Evolutionary conservation across 2,113 vertebrate species (phyloP).

Genomic region (Myrmecophaga tridactyla): DNA sequence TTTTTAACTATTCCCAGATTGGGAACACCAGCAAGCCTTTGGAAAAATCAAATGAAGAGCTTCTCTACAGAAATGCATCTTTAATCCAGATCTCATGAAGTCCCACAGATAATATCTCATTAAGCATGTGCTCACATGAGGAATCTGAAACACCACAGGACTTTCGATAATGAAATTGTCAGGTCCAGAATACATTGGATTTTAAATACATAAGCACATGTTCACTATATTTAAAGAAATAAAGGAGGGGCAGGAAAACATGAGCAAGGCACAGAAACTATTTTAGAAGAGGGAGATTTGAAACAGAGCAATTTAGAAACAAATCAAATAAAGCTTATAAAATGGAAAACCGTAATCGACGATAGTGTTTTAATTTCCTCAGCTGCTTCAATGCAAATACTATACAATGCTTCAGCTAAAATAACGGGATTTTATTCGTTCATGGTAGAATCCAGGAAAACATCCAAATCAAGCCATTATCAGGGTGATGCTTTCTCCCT

Average conservation of each 20-base stretch:
- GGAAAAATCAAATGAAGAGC: not conserved
- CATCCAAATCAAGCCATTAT: too few relatives aligned
- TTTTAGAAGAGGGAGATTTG: not conserved
- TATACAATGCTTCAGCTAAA: too few relatives aligned
- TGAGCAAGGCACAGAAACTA: not conserved
- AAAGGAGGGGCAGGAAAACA: not conserved
- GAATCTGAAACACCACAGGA: not conserved
- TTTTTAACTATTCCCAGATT: accelerated
- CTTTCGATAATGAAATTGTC: not conserved
- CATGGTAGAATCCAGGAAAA: too few relatives aligned
- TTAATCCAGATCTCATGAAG: not conserved
- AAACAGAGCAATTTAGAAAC: not conserved
- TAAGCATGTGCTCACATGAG: not conserved
- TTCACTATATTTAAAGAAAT: not conserved
- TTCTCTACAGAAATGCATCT: not conserved
- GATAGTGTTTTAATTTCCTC: too few relatives aligned
- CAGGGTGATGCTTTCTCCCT: too few relatives aligned
- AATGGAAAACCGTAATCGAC: not conserved
- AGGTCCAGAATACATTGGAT: not conserved
- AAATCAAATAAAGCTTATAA: not conserved
- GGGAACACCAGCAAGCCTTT: accelerated
- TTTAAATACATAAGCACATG: not conserved
- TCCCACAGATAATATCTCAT: too few relatives aligned
- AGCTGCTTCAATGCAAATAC: too few relatives aligned
- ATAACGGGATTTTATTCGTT: too few relatives aligned